Percentiles rank a stretch among this genome's conserved stretches.
Evolutionary conservation across 2,113 vertebrate genomes (phyloP).

Genomic region (Spea multiplicata): DNA sequence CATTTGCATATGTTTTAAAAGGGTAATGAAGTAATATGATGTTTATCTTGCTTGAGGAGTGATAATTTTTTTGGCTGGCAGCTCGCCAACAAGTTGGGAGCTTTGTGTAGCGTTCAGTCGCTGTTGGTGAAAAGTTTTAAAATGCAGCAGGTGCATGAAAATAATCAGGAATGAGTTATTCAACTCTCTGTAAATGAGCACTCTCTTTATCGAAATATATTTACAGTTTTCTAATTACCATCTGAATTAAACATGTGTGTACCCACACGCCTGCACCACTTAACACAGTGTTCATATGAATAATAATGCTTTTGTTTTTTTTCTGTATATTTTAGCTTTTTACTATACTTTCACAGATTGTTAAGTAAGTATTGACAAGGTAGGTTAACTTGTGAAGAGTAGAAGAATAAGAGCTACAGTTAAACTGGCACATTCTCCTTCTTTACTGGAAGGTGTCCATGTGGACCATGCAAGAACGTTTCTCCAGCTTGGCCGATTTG

Average conservation of each 20-base stretch:
- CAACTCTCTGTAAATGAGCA: slow-evolving; percentile 81
- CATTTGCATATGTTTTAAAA: slow-evolving; percentile 98
- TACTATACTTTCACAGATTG: slow-evolving; percentile 24
- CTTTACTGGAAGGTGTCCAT: too few relatives aligned
- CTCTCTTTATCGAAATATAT: slow-evolving; percentile 58
- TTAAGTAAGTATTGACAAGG: too few relatives aligned
- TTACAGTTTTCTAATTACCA: slow-evolving; percentile 52
- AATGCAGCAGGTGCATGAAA: slow-evolving; percentile 75
- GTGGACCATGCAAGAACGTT: too few relatives aligned
- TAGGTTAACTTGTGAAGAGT: background rate
- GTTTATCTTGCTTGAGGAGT: slow-evolving; percentile 96
- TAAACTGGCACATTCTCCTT: background rate
- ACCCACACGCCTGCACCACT: slow-evolving; percentile 26
- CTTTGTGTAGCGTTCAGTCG: slow-evolving; percentile 73
- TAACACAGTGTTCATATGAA: slow-evolving; percentile 29
- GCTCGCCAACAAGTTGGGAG: slow-evolving; percentile 73
- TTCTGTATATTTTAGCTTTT: slow-evolving; percentile 11
- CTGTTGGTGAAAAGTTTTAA: slow-evolving; percentile 65
- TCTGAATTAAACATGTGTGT: slow-evolving; percentile 35
- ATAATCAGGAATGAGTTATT: slow-evolving; percentile 82
- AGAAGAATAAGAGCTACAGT: background rate
- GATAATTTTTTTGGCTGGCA: slow-evolving; percentile 86
- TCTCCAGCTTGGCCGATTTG: too few relatives aligned
- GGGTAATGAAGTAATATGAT: slow-evolving; percentile 98
- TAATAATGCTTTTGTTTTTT: slow-evolving; percentile 15